phyloP scores from a whole-genome alignment of 37 sponge, comb jelly and placozoan genomes.

The Mnemiopsis leidyi region DNA sequence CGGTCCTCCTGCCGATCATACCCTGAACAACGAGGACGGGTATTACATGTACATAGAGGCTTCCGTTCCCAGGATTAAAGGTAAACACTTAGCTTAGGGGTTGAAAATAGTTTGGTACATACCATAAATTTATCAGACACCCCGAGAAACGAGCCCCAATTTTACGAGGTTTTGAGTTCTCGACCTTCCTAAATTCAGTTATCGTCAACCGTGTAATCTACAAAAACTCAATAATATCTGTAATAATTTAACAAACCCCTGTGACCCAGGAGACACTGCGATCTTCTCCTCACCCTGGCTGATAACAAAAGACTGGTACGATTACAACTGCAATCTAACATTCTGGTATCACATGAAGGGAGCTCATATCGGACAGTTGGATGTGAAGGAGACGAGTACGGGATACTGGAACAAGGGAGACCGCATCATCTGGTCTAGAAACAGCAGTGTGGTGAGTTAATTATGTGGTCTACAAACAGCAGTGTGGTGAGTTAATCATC shows the following conservation, averaged over 20 bases:
- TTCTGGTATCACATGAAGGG: slow-evolving; percentile 72
- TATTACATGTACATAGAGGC: slow-evolving; percentile 67
- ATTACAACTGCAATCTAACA: slow-evolving; percentile 60
- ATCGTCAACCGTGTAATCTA: too few species aligned
- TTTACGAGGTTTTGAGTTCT: too few species aligned
- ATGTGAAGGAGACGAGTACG: slow-evolving; percentile 57
- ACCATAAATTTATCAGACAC: too few species aligned
- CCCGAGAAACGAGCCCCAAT: too few species aligned
- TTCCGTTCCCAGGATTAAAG: not conserved
- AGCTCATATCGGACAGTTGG: slow-evolving; percentile 63
- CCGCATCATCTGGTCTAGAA: slow-evolving; percentile 19
- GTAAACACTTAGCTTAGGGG: not conserved
- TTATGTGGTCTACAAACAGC: too few species aligned
- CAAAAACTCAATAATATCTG: too few species aligned
- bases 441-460: slow-evolving; percentile 38
- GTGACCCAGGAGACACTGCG: slow-evolving; percentile 48
- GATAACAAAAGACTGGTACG: slow-evolving; percentile 44
- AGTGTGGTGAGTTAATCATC: too few species aligned
- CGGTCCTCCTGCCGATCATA: slow-evolving; percentile 53
- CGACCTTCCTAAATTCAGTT: too few species aligned
- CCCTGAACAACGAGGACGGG: slow-evolving; percentile 53
- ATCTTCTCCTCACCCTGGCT: slow-evolving; percentile 63
- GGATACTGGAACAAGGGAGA: slow-evolving; percentile 35
- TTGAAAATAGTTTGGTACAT: too few species aligned
- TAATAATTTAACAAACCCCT: too few species aligned